Conservation (phyloP, 2,797 vertebrate species). For the Mycteria americana region DNA sequence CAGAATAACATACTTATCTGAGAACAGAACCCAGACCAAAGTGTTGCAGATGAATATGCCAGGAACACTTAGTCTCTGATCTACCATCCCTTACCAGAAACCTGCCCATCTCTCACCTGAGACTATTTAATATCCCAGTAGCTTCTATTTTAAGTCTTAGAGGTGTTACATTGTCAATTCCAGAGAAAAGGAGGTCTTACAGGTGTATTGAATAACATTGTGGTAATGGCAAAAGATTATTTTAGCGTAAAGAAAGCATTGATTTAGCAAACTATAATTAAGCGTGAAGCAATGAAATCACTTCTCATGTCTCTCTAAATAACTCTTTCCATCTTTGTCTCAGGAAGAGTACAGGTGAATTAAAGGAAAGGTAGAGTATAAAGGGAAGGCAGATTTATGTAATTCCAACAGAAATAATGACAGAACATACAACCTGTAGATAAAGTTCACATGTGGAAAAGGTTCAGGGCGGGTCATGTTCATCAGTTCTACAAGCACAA, state of each 20-base stretch:
- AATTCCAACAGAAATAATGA: background rate
- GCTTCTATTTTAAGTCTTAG: background rate
- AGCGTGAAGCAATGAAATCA: background rate
- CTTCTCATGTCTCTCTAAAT: background rate
- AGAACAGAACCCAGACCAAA: background rate
- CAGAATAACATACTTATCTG: background rate
- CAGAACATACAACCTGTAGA: background rate
- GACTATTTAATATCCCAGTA: background rate
- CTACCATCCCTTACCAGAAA: background rate
- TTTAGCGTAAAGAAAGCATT: background rate
- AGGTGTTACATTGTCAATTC: background rate
- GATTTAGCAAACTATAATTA: conserved; percentile 11
- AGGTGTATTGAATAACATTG: background rate
- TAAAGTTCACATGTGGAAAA: background rate
- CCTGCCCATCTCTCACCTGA: background rate
- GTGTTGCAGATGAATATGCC: background rate
- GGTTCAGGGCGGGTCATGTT: background rate
- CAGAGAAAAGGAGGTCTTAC: background rate
- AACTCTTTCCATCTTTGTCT: background rate
- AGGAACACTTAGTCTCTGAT: background rate
- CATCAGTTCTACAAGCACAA: background rate
- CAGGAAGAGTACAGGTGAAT: background rate
- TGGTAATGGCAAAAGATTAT: background rate
- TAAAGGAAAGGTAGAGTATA: background rate
- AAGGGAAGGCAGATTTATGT: background rate